Evolutionary conservation across 1,140 invertebrate genomes (phyloP).

Genomic region (Drosophila albomicans): DNA sequence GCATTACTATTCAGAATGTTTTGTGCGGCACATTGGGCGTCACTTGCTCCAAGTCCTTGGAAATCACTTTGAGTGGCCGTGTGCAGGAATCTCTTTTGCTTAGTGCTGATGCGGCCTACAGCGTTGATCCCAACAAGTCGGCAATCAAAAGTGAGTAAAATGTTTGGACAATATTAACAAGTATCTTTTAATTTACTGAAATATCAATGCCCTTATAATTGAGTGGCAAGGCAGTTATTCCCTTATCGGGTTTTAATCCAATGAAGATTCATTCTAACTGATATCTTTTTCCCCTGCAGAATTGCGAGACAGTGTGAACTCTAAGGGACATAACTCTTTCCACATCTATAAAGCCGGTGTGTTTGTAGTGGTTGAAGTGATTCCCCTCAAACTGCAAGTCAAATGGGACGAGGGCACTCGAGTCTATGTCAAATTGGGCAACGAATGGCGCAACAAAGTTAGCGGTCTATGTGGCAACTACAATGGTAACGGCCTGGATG

Average conservation of each 20-base stretch:
- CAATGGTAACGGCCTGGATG: slow-evolving; percentile 92
- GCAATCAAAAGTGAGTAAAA: slow-evolving; percentile 72
- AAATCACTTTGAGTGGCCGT: slow-evolving; percentile 84
- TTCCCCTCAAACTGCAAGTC: slow-evolving; percentile 90
- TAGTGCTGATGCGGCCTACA: slow-evolving; percentile 85
- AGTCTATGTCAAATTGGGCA: slow-evolving; percentile 91
- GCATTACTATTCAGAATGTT: slow-evolving; percentile 88
- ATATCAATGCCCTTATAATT: too few species aligned
- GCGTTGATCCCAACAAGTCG: slow-evolving; percentile 70
- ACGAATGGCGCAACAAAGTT: slow-evolving; percentile 91
- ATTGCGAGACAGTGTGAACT: slow-evolving; percentile 67
- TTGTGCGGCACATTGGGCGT: slow-evolving; percentile 93
- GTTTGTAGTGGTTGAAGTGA: slow-evolving; percentile 92
- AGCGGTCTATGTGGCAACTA: slow-evolving; percentile 96
- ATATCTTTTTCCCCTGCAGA: slow-evolving; percentile 37
- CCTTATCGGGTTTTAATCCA: neutral
- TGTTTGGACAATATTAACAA: too few species aligned
- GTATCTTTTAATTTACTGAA: too few species aligned
- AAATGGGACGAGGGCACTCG: slow-evolving; percentile 95
- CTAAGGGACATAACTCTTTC: slow-evolving; percentile 69
- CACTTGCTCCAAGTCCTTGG: slow-evolving; percentile 94
- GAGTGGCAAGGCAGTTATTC: neutral
- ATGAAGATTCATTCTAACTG: neutral
- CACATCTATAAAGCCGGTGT: slow-evolving; percentile 87
- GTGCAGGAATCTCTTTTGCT: slow-evolving; percentile 88